These are phyloP conservation scores for Melanophora roralis DNA, from an alignment of 2,888 invertebrate genomes.

Conservation along the genomic window DNA sequence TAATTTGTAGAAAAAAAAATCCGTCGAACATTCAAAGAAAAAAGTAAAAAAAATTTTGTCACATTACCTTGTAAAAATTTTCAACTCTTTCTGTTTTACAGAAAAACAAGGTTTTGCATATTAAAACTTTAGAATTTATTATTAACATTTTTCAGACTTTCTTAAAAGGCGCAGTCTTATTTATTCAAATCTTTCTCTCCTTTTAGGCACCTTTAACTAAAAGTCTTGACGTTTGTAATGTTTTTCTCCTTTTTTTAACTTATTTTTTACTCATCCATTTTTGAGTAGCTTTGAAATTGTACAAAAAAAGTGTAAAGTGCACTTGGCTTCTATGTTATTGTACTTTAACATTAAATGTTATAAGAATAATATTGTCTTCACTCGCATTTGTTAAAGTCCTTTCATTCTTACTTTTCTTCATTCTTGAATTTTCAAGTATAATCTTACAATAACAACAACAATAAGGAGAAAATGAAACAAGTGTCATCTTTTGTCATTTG, in stretches of 20 bases:
- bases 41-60: too few relatives aligned
- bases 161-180: not conserved
- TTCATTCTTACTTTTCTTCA: conserved; percentile 11
- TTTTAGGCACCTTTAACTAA: conserved; percentile 19
- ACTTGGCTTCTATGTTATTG: not conserved
- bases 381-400: conserved; percentile 25
- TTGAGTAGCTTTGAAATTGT: conserved; percentile 36
- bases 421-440: conserved; percentile 48
- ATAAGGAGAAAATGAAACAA: conserved; percentile 48
- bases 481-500: conserved; percentile 49
- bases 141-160: not conserved
- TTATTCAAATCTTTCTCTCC: not conserved
- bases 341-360: conserved; percentile 6
- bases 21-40: too few relatives aligned
- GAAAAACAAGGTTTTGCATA: too few relatives aligned
- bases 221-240: conserved; percentile 15
- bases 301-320: conserved; percentile 1
- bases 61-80: too few relatives aligned
- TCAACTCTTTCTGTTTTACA: too few relatives aligned
- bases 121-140: not conserved
- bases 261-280: not conserved
- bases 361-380: conserved; percentile 27
- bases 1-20: too few relatives aligned
- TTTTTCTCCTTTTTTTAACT: not conserved
- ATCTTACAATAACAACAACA: conserved; percentile 30